Evolutionary conservation across 2,113 vertebrate genomes (phyloP), one percentile per base, ranked within the genome.

Genomic region (Corydoras maculifer): DNA sequence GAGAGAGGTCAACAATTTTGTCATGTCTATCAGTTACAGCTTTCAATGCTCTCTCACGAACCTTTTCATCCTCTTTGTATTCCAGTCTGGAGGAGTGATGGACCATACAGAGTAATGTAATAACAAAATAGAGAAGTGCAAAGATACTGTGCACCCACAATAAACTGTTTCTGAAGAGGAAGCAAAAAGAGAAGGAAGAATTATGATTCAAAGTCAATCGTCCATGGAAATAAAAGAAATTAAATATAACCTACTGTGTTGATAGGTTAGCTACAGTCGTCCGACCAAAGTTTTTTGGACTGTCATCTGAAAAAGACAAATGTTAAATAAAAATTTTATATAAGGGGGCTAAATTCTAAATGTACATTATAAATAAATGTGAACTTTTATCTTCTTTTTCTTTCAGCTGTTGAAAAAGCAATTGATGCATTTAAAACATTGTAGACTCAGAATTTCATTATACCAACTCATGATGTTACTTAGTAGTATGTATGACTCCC

Each of bases 101-200:
- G 75, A 85, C 86, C 97, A 99, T 98, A 79, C 92, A 92, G 78
- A 94, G 43, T 63, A 92, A 10, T 0, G 94, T 96, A 81, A 92
- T 82, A 75, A 97, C 81, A 85, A 99, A 98, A 85, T 98, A 99
- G 50, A 98, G 72, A 79, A 99, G 88, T 3, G 95, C 89, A 0
- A 98, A 91, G 78, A 94, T 77, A 82, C 94, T 92, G 74, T 99
- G 95, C 64, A 99, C 81, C 97, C 97, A 98, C 70, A 99, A 89
- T 59, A 96, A 86, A 58, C 79, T 89, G 79, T 93, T 91, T 83
- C 97, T 98, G 82, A 12, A 58, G 67, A 48, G 65, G 75, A 54
- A 81, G 69, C 77, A 58, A 60, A 63, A 72, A 69, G 13, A 68
- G 10, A 65, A 4, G 59, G 8, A 31, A 12, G n/a, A 18, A 25